A percentile compares a stretch with the other conserved stretches of the same genome.
Evolutionary conservation across 1,140 invertebrate species (phyloP).

Genomic region (Caenorhabditis inopinata): DNA sequence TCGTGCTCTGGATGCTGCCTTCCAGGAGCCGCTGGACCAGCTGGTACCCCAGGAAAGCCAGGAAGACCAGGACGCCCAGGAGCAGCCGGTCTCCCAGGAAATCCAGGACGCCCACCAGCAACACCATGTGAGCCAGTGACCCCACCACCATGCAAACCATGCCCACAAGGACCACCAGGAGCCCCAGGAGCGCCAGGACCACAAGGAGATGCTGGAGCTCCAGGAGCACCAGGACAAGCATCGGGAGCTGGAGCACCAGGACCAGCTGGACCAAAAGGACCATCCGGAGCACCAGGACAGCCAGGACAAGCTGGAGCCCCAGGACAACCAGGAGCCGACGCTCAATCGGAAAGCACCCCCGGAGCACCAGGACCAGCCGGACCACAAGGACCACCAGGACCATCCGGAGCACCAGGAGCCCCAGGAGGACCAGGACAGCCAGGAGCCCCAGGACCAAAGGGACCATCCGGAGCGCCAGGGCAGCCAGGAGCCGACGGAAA

Average conservation of each 20-base stretch:
- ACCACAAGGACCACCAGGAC: constrained; percentile 43
- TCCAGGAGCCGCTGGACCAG: constrained; percentile 37
- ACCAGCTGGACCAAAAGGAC: constrained; percentile 45
- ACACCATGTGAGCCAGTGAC: constrained; percentile 44
- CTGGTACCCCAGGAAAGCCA: constrained; percentile 38
- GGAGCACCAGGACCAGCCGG: constrained; percentile 26
- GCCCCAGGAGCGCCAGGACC: constrained; percentile 43
- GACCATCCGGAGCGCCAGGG: constrained; percentile 34
- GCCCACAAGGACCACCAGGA: constrained; percentile 43
- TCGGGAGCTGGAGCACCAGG: constrained; percentile 31
- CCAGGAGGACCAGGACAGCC: constrained; percentile 36
- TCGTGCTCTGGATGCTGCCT: constrained; percentile 44
- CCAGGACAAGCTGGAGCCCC: constrained; percentile 43
- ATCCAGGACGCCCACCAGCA: constrained; percentile 38
- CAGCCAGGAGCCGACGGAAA: constrained; percentile 38
- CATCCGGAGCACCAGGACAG: constrained; percentile 38
- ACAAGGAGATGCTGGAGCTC: constrained; percentile 45
- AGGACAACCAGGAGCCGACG: constrained; percentile 39
- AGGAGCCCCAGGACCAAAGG: constrained; percentile 41
- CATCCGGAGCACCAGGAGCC: constrained; percentile 36
- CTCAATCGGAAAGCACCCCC: constrained; percentile 22
- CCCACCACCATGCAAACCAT: constrained; percentile 45
- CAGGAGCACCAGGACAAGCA: constrained; percentile 34
- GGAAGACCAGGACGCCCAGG: constrained; percentile 40
- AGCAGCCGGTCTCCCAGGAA: constrained; percentile 46